Percentiles rank a stretch among this genome's conserved stretches.
Conservation (phyloP, 2,888 invertebrate species). For the Disparrhopalites patrizii region DNA sequence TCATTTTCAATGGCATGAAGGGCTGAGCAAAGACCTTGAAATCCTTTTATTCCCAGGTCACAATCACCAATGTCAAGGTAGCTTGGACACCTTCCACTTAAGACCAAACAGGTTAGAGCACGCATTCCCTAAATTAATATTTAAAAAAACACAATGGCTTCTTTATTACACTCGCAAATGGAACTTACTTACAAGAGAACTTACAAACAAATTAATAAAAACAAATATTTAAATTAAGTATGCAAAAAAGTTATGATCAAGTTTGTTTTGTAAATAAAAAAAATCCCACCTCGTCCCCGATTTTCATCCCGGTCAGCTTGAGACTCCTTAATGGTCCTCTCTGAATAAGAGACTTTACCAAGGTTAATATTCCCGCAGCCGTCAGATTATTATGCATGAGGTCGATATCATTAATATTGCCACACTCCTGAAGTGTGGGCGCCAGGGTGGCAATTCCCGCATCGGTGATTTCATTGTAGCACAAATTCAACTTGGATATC, state of each 20-base stretch:
- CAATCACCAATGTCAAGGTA: constrained; percentile 42
- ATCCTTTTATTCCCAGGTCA: constrained; percentile 41
- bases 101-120: constrained; percentile 41
- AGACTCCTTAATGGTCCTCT: constrained; percentile 38
- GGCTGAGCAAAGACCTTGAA: constrained; percentile 42
- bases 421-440: constrained; percentile 33
- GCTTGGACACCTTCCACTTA: constrained; percentile 41
- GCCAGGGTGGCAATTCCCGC: constrained; percentile 33
- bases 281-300: constrained; percentile 40
- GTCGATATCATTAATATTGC: constrained; percentile 34
- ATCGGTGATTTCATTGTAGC: constrained; percentile 45
- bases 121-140: constrained; percentile 39
- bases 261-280: not conserved
- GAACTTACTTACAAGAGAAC: no score
- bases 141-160: not conserved
- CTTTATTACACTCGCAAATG: no score
- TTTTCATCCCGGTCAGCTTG: constrained; percentile 44
- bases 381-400: constrained; percentile 44
- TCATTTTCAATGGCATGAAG: constrained; percentile 44
- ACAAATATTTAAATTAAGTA: not conserved
- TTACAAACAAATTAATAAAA: no score
- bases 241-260: not conserved
- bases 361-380: constrained; percentile 32
- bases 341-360: constrained; percentile 36
- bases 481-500: constrained; percentile 40